Percentiles rank a stretch among this genome's conserved stretches.
Evolutionary conservation across 2,113 vertebrate genomes (phyloP).

Genomic region (Atrichornis clamosus): DNA sequence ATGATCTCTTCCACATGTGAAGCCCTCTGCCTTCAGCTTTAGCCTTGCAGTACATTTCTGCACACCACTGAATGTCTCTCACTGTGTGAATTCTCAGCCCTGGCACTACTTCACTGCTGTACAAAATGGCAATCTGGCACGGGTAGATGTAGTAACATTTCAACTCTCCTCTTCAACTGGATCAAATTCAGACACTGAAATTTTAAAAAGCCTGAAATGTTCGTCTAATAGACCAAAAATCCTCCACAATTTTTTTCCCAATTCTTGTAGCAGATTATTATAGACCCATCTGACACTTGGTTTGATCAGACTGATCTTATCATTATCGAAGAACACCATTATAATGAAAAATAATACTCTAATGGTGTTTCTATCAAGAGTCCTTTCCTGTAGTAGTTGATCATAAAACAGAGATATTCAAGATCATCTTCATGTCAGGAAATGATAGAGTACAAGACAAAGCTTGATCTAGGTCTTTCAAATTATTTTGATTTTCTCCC

Average conservation of each 20-base stretch:
- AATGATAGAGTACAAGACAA: background rate
- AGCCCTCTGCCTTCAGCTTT: background rate
- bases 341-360: background rate
- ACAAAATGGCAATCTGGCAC: background rate
- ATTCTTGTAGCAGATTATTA: background rate
- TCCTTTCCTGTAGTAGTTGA: background rate
- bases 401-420: conserved; percentile 11
- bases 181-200: background rate
- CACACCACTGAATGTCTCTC: background rate
- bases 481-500: background rate
- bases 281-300: background rate
- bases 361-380: background rate
- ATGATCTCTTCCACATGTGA: background rate
- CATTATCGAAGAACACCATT: background rate
- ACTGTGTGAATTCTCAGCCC: background rate
- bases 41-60: background rate
- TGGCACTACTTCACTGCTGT: background rate
- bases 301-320: background rate
- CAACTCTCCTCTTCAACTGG: background rate
- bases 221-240: background rate
- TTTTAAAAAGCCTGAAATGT: background rate
- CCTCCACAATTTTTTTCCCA: background rate
- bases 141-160: background rate
- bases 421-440: background rate
- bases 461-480: background rate